phyloP scores from a whole-genome alignment of 2,888 invertebrate species.

The Neria commutata region DNA sequence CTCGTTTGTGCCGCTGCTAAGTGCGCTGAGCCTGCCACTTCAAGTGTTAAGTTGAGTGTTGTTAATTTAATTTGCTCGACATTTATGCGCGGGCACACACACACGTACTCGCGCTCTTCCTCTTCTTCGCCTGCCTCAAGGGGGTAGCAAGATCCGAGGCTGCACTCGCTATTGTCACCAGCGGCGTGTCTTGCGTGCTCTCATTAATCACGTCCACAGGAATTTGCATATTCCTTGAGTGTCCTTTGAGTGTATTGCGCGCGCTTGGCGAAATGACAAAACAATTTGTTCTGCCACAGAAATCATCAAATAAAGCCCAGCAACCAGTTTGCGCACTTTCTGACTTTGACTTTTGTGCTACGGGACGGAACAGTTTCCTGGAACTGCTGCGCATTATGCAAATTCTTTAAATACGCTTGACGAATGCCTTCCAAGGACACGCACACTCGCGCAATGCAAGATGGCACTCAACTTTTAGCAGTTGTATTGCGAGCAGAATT shows the following conservation, averaged over 20 bases:
- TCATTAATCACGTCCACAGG: not conserved
- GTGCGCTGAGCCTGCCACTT: not conserved
- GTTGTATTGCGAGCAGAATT: not conserved
- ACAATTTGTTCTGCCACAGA: constrained; percentile 36
- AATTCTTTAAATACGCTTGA: constrained; percentile 35
- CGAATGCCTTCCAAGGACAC: constrained; percentile 34
- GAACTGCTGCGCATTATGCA: too few species aligned
- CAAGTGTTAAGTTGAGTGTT: constrained; percentile 29
- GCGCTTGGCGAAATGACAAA: too few species aligned
- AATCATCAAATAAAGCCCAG: too few species aligned
- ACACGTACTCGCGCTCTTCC: not conserved
- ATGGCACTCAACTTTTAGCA: too few species aligned
- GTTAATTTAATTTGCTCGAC: constrained; percentile 45
- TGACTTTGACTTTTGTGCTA: too few species aligned
- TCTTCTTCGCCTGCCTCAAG: too few species aligned
- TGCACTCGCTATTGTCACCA: too few species aligned
- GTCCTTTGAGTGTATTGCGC: too few species aligned
- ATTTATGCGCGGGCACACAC: constrained; percentile 46
- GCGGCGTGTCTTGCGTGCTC: not conserved
- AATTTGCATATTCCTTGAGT: not conserved
- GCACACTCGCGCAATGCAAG: too few species aligned
- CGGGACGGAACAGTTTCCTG: too few species aligned
- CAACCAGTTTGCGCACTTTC: not conserved
- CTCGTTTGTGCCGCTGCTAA: not conserved
- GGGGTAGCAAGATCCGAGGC: too few species aligned